Evolutionary conservation across 1,140 invertebrate species (phyloP), one percentile per base, ranked within the genome.

Genomic region (Maconellicoccus hirsutus): DNA sequence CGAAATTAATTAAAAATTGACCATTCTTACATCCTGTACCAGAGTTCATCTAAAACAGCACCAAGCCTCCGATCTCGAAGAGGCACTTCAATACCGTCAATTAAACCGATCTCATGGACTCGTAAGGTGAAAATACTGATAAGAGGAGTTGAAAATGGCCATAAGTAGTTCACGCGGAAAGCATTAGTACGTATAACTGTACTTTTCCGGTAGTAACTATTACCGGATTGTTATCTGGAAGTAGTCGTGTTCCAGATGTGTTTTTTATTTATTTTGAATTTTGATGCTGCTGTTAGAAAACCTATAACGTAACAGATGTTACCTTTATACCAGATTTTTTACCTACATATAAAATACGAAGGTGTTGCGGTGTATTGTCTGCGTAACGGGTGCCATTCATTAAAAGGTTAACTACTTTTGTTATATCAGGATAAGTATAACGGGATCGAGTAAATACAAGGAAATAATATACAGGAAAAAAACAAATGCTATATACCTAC

Each of bases 231-330:
- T 52, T 52, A 52, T 52, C 42, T 52, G n/a, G n/a, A 52, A 14
- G 10, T 52, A 6, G n/a, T 8, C 42, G 42, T 52, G 42, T 52
- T 52, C 42, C 42, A 52, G 42, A 52, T 52, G 42, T 52, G 12
- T 52, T 52, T 52, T 52, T 52, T 52, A 52, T 52, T 52, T 52
- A 52, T 52, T 52, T 52, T 52, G 42, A 52, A 52, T 52, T 52
- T 52, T 16, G 42, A 52, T 52, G 42, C 42, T 52, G 6, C n/a
- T 52, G n/a, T 52, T 8, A 52, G 42, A 52, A 52, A n/a, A n/a
- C n/a, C n/a, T 16, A 52, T 52, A 19, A 52, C 42, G n/a, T 52
- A 52, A 52, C 42, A 52, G 6, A 6, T 52, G 42, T 52, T 52
- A 16, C 42, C 16, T 16, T 16, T 52, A 6, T 12, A 33, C 29